These are phyloP conservation scores for Yponomeuta sedellus DNA, from an alignment of 2,888 invertebrate genomes.

Conservation along the genomic window DNA sequence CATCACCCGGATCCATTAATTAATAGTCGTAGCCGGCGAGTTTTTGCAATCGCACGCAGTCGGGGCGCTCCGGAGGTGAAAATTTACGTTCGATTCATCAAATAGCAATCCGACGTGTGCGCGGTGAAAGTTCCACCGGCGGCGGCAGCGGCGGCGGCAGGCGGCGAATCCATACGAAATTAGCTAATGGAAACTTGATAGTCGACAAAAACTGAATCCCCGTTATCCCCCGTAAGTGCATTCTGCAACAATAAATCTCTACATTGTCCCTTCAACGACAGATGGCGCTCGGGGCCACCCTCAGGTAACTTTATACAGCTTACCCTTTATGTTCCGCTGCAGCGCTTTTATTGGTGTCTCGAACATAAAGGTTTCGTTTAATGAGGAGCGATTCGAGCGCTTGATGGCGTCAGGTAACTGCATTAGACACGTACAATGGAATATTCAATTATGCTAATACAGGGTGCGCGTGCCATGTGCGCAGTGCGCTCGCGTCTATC, in stretches of 20 bases:
- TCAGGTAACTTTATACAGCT: conserved; percentile 61
- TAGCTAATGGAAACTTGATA: conserved; percentile 76
- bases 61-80: not conserved
- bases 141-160: conserved; percentile 30
- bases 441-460: conserved; percentile 63
- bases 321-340: conserved; percentile 27
- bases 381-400: conserved; percentile 12
- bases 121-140: conserved; percentile 48
- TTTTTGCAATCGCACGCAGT: not conserved
- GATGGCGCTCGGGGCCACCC: conserved; percentile 54
- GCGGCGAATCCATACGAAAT: conserved; percentile 61
- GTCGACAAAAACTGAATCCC: conserved; percentile 63
- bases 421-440: conserved; percentile 65
- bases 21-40: not conserved
- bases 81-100: conserved; percentile 59
- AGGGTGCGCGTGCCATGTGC: conserved; percentile 44
- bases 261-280: conserved; percentile 60
- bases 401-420: conserved; percentile 41
- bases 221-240: conserved; percentile 55
- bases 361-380: not conserved
- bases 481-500: conserved; percentile 50
- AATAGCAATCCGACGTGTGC: conserved; percentile 46
- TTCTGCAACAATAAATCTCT: conserved; percentile 67
- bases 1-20: not conserved
- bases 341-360: conserved; percentile 27